Base-by-base conservation (phyloP, 2,888 invertebrate genomes). In the Euphydryas editha region DNA sequence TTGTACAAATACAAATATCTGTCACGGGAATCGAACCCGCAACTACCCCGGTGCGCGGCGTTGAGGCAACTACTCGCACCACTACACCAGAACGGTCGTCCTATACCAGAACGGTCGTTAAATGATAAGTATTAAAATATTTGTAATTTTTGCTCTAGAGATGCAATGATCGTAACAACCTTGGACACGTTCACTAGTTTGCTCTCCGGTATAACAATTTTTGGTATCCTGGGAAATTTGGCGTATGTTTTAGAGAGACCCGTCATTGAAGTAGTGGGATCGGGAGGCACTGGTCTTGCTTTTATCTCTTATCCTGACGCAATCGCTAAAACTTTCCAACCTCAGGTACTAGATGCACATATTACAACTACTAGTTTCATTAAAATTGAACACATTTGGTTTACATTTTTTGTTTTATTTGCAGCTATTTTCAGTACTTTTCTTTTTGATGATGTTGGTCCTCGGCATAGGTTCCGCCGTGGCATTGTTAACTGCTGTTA, bases 231-330 rank as follows among this genome's bases (percentile, higher is more conserved):
- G 60, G 97, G 97, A 1, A 96, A 97, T 81, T 84, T 97, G 73
- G 96, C 97, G 0, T 87, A 95, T 75, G 95, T 95, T 77, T 92
- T 91, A 10, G 93, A 93, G 7, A 91, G 92, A 24, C 94, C 95
- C 61, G 94, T 96, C 1, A 79, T 88, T 4, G 86, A 94, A 7
- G 95, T 96, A 0, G 95, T 97, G 0, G 95, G 95, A 1, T 84
- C 93, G 44, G 95, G 96, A 46, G 97, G 97, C 1, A 95, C 96
- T 0, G 96, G 97, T 15, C 88, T 97, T 56, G 97, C 97, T 0
- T 97, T 97, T 78, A 95, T 97, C 39, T 97, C 97, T 0, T 97
- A 97, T 84, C 97, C 97, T 0, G 96, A 97, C 76, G 97, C 97
- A 2, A 95, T 97, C 66, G 94, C 96, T 0, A 95, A 96, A 76